Evolutionary conservation across 2,113 vertebrate genomes (phyloP).

Genomic region (Microcebus jonahi): DNA sequence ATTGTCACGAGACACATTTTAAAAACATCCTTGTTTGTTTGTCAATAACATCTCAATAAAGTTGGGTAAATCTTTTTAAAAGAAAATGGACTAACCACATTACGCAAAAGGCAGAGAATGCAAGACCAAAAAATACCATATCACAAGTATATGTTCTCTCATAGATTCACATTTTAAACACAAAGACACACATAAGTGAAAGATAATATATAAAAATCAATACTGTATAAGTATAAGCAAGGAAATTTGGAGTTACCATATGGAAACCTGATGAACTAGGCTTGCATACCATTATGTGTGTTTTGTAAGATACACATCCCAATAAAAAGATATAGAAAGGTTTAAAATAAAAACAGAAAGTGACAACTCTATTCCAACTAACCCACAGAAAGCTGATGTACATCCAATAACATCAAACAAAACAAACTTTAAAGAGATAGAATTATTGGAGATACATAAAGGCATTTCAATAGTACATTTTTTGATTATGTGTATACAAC

Average conservation of each 20-base stretch:
- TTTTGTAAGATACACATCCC: not conserved
- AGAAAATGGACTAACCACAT: too few species aligned
- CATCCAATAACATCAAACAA: not conserved
- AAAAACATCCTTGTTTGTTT: too few species aligned
- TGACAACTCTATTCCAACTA: not conserved
- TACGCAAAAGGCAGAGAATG: too few species aligned
- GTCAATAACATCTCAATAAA: too few species aligned
- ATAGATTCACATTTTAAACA: too few species aligned
- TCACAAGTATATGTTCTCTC: too few species aligned
- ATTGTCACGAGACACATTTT: too few species aligned
- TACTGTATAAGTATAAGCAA: not conserved
- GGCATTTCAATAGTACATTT: too few species aligned
- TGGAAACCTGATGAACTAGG: not conserved
- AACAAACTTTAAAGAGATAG: not conserved
- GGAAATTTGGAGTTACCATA: not conserved
- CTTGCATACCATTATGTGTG: not conserved
- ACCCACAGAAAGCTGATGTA: not conserved
- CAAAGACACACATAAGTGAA: too few species aligned
- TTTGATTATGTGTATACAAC: not conserved
- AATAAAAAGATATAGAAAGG: not conserved
- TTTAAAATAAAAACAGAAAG: not conserved
- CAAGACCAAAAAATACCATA: too few species aligned
- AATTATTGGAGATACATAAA: not conserved
- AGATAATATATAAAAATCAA: not conserved
- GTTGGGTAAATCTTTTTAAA: too few species aligned